Base-by-base conservation (phyloP, 2,797 vertebrate genomes). In the Phalanger gymnotis region DNA sequence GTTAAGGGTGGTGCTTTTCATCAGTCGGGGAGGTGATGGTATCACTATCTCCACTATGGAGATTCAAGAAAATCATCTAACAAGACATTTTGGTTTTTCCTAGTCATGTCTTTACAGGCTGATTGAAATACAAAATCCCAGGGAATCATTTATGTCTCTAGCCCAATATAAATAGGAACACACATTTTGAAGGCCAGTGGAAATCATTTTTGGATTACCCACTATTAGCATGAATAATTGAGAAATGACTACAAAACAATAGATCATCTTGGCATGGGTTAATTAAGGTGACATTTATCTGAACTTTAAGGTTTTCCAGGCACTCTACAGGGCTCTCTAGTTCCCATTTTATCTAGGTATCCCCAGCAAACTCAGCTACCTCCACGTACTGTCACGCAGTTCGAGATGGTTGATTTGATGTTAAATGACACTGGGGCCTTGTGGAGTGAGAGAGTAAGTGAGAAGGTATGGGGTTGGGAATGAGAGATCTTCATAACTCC, bases 161-260 rank as follows among this genome's bases (percentile, higher is more conserved):
- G n/a, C 16, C 11, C n/a, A 81, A 47, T 91, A 54, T 66, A 31
- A 95, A 87, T 53, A 73, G 92, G 95, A 94, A 73, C 19, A 58
- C 19, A 94, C 25, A 9, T 56, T 94, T 94, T 25, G 55, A 95
- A 7, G 94, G 87, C 92, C 93, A 96, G 95, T 5, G 93, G 40
- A 31, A 96, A 93, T 56, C 53, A 73, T 52, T 54, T 93, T 96
- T 93, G 16, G 91, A 61, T 93, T 93, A 94, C 22, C 53, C 93
- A 66, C 16, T 58, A 95, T 10, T 55, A 30, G 90, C 90, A 54
- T 2, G 13, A 53, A 34, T 95, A 94, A 92, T 89, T 90, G 55
- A 92, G 54, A 91, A 34, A 61, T 55, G 90, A 54, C 47, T 95
- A 73, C 31, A 94, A 3, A 81, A 81, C 22, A 47, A 47, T 47